These are phyloP conservation scores for Tetraneura akinire DNA, from an alignment of 1,140 invertebrate genomes.

Conservation along the genomic window DNA sequence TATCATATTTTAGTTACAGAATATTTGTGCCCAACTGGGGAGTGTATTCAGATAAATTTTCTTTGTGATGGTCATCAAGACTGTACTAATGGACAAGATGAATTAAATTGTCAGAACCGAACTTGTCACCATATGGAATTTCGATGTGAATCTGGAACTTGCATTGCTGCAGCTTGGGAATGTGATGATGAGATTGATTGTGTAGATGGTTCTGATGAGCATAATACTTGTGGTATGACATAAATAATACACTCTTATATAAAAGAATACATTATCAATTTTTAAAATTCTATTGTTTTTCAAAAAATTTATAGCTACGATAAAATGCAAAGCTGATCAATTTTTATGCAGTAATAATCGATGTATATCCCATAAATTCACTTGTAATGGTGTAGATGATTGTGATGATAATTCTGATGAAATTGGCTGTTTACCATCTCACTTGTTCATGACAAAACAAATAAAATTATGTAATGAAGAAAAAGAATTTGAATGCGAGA, in stretches of 20 bases:
- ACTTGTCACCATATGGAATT: conserved; percentile 47
- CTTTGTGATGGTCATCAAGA: conserved; percentile 66
- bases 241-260: neutral
- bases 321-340: conserved; percentile 63
- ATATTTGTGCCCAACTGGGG: conserved; percentile 61
- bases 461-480: conserved; percentile 16
- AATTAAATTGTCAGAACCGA: conserved; percentile 58
- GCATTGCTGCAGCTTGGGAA: conserved; percentile 59
- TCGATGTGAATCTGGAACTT: conserved; percentile 67
- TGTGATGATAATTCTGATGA: conserved; percentile 66
- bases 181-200: conserved; percentile 65
- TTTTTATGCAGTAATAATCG: conserved; percentile 62
- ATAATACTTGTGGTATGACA: conserved; percentile 54
- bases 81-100: conserved; percentile 73
- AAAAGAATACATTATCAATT: no score
- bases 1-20: conserved; percentile 51
- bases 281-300: neutral
- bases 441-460: neutral
- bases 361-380: conserved; percentile 62
- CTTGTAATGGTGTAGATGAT: conserved; percentile 64
- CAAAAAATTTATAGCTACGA: conserved; percentile 55
- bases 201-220: conserved; percentile 59
- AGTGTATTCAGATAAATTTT: conserved; percentile 62
- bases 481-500: conserved; percentile 50
- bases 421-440: conserved; percentile 12